A percentile compares a stretch with the other conserved stretches of the same genome.
These are phyloP conservation scores for Epicampocera succincta DNA, from an alignment of 2,888 invertebrate genomes.

Conservation along the genomic window DNA sequence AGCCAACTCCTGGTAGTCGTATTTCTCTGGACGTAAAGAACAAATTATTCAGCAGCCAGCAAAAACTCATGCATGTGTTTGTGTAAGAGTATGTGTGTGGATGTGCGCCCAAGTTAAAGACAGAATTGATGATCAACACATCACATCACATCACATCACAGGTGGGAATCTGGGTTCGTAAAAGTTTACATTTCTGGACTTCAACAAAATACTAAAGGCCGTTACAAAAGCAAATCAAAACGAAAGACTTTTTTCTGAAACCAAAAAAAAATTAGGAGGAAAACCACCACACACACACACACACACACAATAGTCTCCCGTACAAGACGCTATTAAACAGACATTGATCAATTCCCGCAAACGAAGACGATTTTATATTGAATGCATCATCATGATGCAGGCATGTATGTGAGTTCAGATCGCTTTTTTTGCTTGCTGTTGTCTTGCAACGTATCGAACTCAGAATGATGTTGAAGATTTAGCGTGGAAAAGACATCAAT, in stretches of 20 bases:
- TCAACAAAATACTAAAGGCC: constrained; percentile 55
- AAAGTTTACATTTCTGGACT: constrained; percentile 44
- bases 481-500: constrained; percentile 12
- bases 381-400: constrained; percentile 54
- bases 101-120: not conserved
- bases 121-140: constrained; percentile 41
- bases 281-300: constrained; percentile 15
- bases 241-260: constrained; percentile 16
- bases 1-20: no score
- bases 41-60: constrained; percentile 35
- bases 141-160: constrained; percentile 64
- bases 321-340: constrained; percentile 55
- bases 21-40: not conserved
- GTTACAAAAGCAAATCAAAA: constrained; percentile 54
- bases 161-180: constrained; percentile 72
- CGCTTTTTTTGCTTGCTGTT: constrained; percentile 16
- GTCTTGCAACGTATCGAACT: constrained; percentile 46
- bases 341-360: constrained; percentile 66
- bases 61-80: not conserved
- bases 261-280: constrained; percentile 53
- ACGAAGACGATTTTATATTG: constrained; percentile 64
- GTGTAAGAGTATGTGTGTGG: not conserved
- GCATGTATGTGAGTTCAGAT: constrained; percentile 12
- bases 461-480: constrained; percentile 52
- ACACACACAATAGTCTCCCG: constrained; percentile 7